Conservation (phyloP, 2,113 vertebrate species). For the Saccopteryx leptura region DNA sequence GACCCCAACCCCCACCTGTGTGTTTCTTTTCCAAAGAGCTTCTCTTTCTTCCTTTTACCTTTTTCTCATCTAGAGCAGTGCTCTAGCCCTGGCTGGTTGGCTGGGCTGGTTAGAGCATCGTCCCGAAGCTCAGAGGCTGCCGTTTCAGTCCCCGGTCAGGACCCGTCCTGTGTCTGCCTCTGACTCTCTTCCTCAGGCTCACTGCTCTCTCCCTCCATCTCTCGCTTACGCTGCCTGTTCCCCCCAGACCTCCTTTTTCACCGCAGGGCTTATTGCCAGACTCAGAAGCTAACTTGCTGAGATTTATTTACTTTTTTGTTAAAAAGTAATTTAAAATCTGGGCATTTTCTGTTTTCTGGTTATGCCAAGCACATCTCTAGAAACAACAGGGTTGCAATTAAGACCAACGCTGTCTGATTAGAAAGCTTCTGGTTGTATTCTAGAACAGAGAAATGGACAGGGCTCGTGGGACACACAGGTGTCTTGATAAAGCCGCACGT, state of each 20-base stretch:
- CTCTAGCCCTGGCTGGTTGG: not conserved
- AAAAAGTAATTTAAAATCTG: constrained; percentile 44
- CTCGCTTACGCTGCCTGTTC: not conserved
- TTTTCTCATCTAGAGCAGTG: not conserved
- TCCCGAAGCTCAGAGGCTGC: no score
- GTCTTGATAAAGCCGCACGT: not conserved
- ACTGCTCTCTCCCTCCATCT: not conserved
- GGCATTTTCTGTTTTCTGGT: not conserved
- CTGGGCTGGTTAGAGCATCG: no score
- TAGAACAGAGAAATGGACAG: not conserved
- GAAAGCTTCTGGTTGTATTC: not conserved
- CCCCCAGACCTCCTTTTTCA: not conserved
- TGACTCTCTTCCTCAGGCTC: not conserved
- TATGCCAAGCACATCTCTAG: not conserved
- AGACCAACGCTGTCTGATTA: not conserved
- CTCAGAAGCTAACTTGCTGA: not conserved
- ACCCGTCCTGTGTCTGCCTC: no score
- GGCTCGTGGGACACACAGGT: no score
- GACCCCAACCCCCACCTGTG: not conserved
- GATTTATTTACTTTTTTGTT: not conserved
- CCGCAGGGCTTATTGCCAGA: not conserved
- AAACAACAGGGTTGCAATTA: not conserved
- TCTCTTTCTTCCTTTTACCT: not conserved
- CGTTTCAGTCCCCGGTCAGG: no score
- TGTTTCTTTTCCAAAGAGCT: not conserved